Evolutionary conservation across 2,113 vertebrate genomes (phyloP).

Genomic region (Nibea coibor): DNA sequence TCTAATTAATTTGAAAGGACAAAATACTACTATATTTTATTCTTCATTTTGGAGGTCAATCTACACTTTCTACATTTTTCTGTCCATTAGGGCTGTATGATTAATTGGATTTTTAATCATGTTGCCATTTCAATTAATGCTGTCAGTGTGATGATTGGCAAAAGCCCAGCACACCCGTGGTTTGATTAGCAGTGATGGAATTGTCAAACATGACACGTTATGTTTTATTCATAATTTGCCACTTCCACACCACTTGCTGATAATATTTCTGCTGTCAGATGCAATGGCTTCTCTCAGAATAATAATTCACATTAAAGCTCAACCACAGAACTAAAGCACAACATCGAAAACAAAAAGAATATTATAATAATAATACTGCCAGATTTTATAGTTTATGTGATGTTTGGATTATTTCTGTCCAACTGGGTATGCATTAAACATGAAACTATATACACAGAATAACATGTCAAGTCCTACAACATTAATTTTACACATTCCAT

Average conservation of each 20-base stretch:
- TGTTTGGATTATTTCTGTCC: not conserved
- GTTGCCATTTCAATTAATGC: constrained; percentile 82
- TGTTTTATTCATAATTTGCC: constrained; percentile 72
- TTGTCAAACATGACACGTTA: constrained; percentile 74
- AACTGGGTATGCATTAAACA: not conserved
- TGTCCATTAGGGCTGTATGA: constrained; percentile 75
- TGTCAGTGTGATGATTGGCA: constrained; percentile 75
- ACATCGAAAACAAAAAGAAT: not conserved
- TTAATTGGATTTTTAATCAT: constrained; percentile 85
- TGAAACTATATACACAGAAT: not conserved
- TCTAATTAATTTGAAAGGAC: constrained; percentile 56
- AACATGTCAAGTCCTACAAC: not conserved
- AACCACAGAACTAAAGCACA: constrained; percentile 9
- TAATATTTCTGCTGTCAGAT: constrained; percentile 63
- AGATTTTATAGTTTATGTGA: not conserved
- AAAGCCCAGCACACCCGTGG: constrained; percentile 61
- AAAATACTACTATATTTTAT: constrained; percentile 37
- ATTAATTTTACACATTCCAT: not conserved
- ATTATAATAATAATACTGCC: not conserved
- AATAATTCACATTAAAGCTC: constrained; percentile 33
- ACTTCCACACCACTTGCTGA: constrained; percentile 59
- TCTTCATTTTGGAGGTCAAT: constrained; percentile 78
- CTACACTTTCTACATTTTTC: constrained; percentile 68
- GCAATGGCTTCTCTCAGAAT: constrained; percentile 48
- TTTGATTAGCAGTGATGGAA: constrained; percentile 81